Percentiles rank a stretch among this genome's conserved stretches.
Evolutionary conservation across 2,113 vertebrate genomes (phyloP).

Genomic region (Lampris megalopsis): DNA sequence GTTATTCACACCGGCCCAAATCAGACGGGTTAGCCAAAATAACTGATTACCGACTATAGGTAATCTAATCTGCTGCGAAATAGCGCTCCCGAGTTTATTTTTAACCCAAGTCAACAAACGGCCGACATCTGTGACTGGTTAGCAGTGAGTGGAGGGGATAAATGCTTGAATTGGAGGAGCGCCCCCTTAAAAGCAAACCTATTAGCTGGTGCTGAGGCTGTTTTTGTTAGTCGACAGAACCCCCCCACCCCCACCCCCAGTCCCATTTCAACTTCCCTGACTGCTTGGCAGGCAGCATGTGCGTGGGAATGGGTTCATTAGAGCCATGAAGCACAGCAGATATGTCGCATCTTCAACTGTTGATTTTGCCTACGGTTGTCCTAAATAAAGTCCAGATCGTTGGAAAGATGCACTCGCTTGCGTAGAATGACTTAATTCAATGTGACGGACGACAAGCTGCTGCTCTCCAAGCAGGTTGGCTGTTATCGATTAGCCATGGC

Average conservation of each 20-base stretch:
- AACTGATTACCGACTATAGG: slow-evolving; percentile 28
- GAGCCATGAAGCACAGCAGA: not conserved
- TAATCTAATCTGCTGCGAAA: slow-evolving; percentile 32
- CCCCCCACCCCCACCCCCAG: not conserved
- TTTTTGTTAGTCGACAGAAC: slow-evolving; percentile 1
- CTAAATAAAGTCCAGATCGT: too few relatives aligned
- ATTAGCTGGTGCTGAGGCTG: slow-evolving; percentile 15
- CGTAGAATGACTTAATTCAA: too few relatives aligned
- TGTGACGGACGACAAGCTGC: too few relatives aligned
- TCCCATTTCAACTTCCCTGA: not conserved
- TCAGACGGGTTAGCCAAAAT: slow-evolving; percentile 24
- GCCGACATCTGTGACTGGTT: slow-evolving; percentile 28
- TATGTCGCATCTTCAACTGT: too few relatives aligned
- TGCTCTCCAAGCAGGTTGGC: too few relatives aligned
- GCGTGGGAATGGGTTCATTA: not conserved
- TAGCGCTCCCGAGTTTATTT: slow-evolving; percentile 14
- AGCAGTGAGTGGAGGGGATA: slow-evolving; percentile 7
- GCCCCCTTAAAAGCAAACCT: slow-evolving; percentile 9
- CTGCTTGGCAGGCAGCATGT: not conserved
- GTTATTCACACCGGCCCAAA: slow-evolving; percentile 28
- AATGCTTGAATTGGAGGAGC: not conserved
- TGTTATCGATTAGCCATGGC: too few relatives aligned
- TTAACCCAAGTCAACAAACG: slow-evolving; percentile 22
- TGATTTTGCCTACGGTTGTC: too few relatives aligned
- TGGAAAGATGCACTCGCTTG: too few relatives aligned